phyloP scores from a whole-genome alignment of 1,140 invertebrate species.

The Parasteatoda tepidariorum region DNA sequence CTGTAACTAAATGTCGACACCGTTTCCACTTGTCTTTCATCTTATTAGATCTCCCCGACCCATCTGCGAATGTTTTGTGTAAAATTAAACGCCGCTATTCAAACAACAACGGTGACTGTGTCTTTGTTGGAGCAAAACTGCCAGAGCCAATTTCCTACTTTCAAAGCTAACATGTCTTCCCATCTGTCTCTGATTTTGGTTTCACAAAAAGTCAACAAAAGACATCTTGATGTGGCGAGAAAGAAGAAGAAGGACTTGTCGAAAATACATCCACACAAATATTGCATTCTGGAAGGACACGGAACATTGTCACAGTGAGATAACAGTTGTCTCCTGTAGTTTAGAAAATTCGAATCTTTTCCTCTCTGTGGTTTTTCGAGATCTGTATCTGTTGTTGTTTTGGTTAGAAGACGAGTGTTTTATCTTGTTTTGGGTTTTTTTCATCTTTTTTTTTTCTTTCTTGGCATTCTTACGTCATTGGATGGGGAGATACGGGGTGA shows the following conservation, averaged over 20 bases:
- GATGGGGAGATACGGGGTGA: background rate
- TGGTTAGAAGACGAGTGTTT: background rate
- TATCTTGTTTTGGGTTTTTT: background rate
- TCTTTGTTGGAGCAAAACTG: slow-evolving; percentile 7
- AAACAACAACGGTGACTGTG: background rate
- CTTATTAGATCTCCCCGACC: background rate
- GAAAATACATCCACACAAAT: background rate
- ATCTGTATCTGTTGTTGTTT: slow-evolving; percentile 12
- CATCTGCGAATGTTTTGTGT: background rate
- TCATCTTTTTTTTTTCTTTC: background rate
- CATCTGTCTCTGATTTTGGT: slow-evolving; percentile 17
- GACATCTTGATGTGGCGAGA: background rate
- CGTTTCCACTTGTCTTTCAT: background rate
- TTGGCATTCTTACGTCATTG: background rate
- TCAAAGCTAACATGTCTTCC: background rate
- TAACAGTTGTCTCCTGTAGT: slow-evolving; percentile 19
- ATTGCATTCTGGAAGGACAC: background rate
- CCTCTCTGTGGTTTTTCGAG: slow-evolving; percentile 5
- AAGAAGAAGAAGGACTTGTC: background rate
- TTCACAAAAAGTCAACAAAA: slow-evolving; percentile 1
- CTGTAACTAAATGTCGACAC: background rate
- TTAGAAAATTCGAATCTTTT: background rate
- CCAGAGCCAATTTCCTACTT: slow-evolving; percentile 28
- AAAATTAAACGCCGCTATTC: background rate
- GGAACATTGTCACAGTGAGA: background rate